Evolutionary conservation across 1,140 invertebrate species (phyloP), one percentile per base, ranked within the genome.

Genomic region (Zaprionus ornatus): DNA sequence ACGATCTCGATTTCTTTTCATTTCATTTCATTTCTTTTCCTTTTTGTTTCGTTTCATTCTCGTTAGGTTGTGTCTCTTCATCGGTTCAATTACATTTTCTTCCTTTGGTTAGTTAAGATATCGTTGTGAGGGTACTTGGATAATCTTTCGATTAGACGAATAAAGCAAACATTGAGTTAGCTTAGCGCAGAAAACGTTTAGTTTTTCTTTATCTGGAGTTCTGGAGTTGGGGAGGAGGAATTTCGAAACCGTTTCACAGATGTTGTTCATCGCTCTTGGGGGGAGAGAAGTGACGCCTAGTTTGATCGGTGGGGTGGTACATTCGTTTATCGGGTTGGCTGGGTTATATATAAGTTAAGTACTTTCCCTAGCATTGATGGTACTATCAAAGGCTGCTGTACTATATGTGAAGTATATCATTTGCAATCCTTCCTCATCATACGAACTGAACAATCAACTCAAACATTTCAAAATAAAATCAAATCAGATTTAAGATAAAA

Each of bases 391-490:
- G 86, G 85, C 86, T 90, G 79, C 85, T 81, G 85, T 88, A 88
- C 81, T 80, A 77, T 82, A 90, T 90, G 86, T 90, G 85, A 90
- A 90, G 82, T 85, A 90, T 90, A 90, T 90, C 54, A 79, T 87
- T 88, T 77, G 63, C 79, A 82, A 90, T 90, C 79, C 86, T 82
- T 82, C 61, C 64, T 82, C 54, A 62, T 72, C 55, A 76, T 74
- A 74, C 48, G 73, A 79, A 90, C 64, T 62, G 55, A 88, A 77
- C n/a, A 65, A 56, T 74, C 48, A 77, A 87, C 80, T 48, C 17
- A 87, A 88, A 88, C 23, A 64, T 75, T 56, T 35, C 21, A 35
- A 76, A 64, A 72, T 55, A 74, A 82, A 66, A 65, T 72, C 40
- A 79, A 83, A 45, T 70, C 45, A 83, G 59, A 68, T 37, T 66